Evolutionary conservation across 2,797 vertebrate genomes (phyloP).

Genomic region (Chrysocyon brachyurus): DNA sequence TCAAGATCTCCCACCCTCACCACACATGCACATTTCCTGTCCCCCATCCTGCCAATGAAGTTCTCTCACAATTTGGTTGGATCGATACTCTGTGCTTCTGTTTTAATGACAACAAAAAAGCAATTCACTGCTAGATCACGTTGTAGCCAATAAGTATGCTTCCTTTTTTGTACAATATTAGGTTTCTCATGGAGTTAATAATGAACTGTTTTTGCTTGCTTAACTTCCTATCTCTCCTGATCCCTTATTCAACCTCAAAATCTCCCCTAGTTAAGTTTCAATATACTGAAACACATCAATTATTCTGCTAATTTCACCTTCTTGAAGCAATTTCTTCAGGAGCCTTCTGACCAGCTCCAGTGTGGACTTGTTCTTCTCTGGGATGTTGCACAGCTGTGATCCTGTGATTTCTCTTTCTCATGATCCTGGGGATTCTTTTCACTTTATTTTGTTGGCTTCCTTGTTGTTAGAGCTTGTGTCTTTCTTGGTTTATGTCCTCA

Average conservation of each 20-base stretch:
- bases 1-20: not conserved
- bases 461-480: not conserved
- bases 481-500: not conserved
- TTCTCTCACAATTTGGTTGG: not conserved
- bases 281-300: not conserved
- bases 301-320: not conserved
- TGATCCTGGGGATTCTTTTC: not conserved
- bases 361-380: not conserved
- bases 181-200: conserved; percentile 35
- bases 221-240: conserved; percentile 6
- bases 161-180: not conserved
- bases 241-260: not conserved
- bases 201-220: not conserved
- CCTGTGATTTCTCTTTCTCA: not conserved
- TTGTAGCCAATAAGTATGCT: not conserved
- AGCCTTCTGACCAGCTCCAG: not conserved
- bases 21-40: not conserved
- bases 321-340: not conserved
- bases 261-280: not conserved
- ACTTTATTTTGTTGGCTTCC: not conserved
- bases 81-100: not conserved
- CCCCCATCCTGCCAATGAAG: not conserved
- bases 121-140: not conserved
- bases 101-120: not conserved
- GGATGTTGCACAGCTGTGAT: not conserved